Base-by-base conservation (phyloP, 2,888 invertebrate species). In the Aleiodes testaceus region DNA sequence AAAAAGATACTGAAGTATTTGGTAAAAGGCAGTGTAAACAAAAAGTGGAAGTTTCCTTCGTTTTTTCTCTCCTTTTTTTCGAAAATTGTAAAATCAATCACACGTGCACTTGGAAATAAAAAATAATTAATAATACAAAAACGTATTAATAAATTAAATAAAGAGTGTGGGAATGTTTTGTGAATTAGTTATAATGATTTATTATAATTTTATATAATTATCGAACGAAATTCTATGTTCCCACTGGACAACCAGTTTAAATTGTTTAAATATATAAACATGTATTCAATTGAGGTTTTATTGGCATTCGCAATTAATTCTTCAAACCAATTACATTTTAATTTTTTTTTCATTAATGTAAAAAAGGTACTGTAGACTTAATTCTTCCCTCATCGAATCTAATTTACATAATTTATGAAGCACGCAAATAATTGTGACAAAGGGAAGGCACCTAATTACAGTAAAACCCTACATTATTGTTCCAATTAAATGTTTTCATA, bases 391-490 rank as follows among this genome's bases (percentile, higher is more conserved):
- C 22, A 55, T 45, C 74, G 52, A 68, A 67, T 66, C 52, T 49
- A 50, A 66, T 59, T 66, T 67, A 65, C 61, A 70, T 75, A 73
- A 53, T 72, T 47, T 55, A 59, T 59, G 20, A 59, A 59, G 12
- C 42, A 42, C 18, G 42, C 11, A 72, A 74, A 76, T 22, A 42
- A 52, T 42, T 75, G 78, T 78, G 75, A 78, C 81, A 72, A 78
- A 82, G 78, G 78, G 79, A 84, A 85, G 85, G 85, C 84, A 85
- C 86, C 85, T 85, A 85, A 81, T 82, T 75, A 79, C 75, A 75
- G 79, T 76, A 72, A 73, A 78, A 69, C 77, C 80, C 80, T 66
- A 78, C 80, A 79, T 79, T 81, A 84, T 36, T 36, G 36, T 36
- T 36, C 9, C 52, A 20, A n/a, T 22, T 20, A 16, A 22, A 53